Evolutionary conservation across 1,140 invertebrate genomes (phyloP).

Genomic region (Stratiolaelaps scimitus): DNA sequence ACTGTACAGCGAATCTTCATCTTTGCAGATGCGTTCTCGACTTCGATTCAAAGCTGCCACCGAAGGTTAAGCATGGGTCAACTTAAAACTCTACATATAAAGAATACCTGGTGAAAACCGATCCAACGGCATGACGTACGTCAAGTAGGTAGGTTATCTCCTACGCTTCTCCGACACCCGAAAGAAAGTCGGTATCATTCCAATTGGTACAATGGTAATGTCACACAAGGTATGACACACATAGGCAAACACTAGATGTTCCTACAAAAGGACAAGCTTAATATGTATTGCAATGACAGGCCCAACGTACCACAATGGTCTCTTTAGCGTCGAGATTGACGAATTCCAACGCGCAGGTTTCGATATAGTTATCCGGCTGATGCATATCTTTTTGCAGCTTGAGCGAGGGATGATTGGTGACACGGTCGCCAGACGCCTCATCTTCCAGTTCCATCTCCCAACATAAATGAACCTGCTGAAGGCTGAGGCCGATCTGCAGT

Average conservation of each 20-base stretch:
- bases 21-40: constrained; percentile 1
- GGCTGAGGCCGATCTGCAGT: constrained; percentile 5
- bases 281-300: background rate
- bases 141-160: background rate
- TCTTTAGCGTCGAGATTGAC: constrained; percentile 23
- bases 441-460: constrained; percentile 1
- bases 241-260: too few species aligned
- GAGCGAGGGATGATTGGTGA: background rate
- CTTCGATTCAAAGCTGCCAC: too few species aligned
- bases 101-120: background rate
- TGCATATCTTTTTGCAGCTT: background rate
- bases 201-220: too few species aligned
- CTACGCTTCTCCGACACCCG: background rate
- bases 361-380: constrained; percentile 6
- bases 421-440: background rate
- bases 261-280: too few species aligned
- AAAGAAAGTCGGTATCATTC: too few species aligned
- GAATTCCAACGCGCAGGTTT: constrained; percentile 8
- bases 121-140: background rate
- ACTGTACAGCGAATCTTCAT: background rate
- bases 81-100: background rate
- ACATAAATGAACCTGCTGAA: constrained; percentile 14
- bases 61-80: too few species aligned
- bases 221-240: too few species aligned
- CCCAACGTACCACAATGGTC: constrained; percentile 22